These are phyloP conservation scores for Brachyalestes nurse DNA, from an alignment of 2,797 vertebrate species.

Conservation along the genomic window DNA sequence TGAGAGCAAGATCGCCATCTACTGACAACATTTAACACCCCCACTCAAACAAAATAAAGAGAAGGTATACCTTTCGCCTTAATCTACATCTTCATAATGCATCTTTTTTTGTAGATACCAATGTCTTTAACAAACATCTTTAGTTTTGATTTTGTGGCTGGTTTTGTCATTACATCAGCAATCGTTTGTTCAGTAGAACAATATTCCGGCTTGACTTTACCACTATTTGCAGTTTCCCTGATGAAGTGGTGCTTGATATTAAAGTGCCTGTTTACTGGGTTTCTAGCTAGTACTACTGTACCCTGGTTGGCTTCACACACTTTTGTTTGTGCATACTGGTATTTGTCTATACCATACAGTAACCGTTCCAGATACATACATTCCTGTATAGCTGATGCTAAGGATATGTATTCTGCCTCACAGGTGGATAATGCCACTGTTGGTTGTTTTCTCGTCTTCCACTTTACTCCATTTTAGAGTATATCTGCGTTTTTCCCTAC, in stretches of 20 bases:
- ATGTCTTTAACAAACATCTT: neutral
- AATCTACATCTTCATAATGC: no score
- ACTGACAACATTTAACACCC: no score
- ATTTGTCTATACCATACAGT: slow-evolving; percentile 1
- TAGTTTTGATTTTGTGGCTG: neutral
- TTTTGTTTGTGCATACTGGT: neutral
- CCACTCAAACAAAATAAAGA: no score
- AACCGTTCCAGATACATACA: slow-evolving; percentile 14
- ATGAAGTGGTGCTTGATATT: neutral
- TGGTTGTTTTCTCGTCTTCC: neutral
- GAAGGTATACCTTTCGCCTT: no score
- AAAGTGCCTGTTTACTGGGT: neutral
- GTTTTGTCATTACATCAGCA: slow-evolving; percentile 1
- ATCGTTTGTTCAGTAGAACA: neutral
- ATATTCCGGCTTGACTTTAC: neutral
- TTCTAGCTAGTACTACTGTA: neutral
- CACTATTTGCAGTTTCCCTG: neutral
- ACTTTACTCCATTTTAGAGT: no score
- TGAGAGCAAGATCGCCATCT: no score
- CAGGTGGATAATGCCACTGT: neutral
- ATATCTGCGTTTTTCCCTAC: no score
- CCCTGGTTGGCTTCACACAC: slow-evolving; percentile 7
- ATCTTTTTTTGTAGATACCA: neutral
- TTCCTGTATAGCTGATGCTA: slow-evolving; percentile 10
- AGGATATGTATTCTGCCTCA: neutral